phyloP scores from a whole-genome alignment of 2,113 vertebrate species.

The Sciurus niger region DNA sequence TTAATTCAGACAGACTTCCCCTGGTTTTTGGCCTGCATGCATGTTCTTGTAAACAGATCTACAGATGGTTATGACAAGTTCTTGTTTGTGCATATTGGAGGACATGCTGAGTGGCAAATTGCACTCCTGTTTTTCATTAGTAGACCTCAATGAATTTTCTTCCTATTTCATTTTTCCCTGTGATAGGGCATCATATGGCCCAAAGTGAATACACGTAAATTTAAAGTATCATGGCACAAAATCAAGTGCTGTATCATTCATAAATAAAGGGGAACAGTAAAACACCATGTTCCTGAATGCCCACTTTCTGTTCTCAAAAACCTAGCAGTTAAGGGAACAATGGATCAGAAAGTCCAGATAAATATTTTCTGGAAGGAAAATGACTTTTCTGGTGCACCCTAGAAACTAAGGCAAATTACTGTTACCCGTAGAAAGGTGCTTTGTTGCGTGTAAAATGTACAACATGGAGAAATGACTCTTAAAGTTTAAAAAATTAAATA shows the following conservation, averaged over 20 bases:
- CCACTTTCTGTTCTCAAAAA: too few relatives aligned
- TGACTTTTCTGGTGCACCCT: too few relatives aligned
- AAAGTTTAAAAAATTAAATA: constrained; percentile 31
- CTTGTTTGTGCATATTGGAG: constrained; percentile 71
- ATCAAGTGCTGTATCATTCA: constrained; percentile 15
- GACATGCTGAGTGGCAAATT: constrained; percentile 82
- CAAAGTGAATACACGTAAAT: constrained; percentile 69
- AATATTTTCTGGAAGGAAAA: too few relatives aligned
- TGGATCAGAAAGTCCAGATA: too few relatives aligned
- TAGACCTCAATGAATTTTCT: constrained; percentile 72
- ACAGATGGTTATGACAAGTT: constrained; percentile 83
- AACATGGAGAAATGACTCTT: neutral
- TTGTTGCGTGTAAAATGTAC: too few relatives aligned
- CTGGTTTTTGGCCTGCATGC: constrained; percentile 60
- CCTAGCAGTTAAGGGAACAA: too few relatives aligned
- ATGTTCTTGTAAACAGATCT: constrained; percentile 73
- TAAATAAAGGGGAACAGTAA: too few relatives aligned
- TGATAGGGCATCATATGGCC: constrained; percentile 59
- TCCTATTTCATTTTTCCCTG: constrained; percentile 63
- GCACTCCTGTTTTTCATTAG: constrained; percentile 52
- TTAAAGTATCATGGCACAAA: constrained; percentile 72
- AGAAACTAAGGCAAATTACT: too few relatives aligned
- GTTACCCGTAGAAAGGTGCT: too few relatives aligned
- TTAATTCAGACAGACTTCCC: constrained; percentile 75
- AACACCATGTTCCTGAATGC: too few relatives aligned